These are phyloP conservation scores for Drosophila cyrtoloma DNA, from an alignment of 2,888 invertebrate species.

Conservation along the genomic window DNA sequence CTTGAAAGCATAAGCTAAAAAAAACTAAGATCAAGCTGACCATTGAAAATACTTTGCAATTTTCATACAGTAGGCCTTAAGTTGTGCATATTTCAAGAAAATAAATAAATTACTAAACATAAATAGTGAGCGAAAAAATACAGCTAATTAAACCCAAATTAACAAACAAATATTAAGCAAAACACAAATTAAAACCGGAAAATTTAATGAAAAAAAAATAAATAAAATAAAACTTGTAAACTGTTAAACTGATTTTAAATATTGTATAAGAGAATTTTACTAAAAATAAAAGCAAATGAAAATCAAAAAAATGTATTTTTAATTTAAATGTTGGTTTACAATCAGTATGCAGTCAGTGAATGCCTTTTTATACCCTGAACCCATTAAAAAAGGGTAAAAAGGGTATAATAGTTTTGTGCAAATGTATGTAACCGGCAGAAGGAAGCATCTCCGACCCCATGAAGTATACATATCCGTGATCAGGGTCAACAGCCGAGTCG, in stretches of 20 bases:
- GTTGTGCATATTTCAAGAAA: conserved; percentile 68
- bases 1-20: conserved; percentile 36
- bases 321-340: neutral
- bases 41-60: conserved; percentile 59
- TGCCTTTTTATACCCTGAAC: neutral
- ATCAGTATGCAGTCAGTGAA: neutral
- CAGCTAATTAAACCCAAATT: conserved; percentile 41
- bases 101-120: conserved; percentile 29
- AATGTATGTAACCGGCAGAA: too few relatives aligned
- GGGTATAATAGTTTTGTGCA: too few relatives aligned
- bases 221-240: conserved; percentile 64
- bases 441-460: too few relatives aligned
- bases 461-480: too few relatives aligned
- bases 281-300: conserved; percentile 73
- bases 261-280: conserved; percentile 76
- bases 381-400: too few relatives aligned
- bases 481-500: too few relatives aligned
- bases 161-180: conserved; percentile 55
- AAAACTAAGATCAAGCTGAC: conserved; percentile 7
- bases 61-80: conserved; percentile 76
- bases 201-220: conserved; percentile 6
- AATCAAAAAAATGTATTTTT: conserved; percentile 31
- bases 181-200: conserved; percentile 26
- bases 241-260: conserved; percentile 81
- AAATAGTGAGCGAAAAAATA: conserved; percentile 31